Percentiles rank a stretch among this genome's conserved stretches.
These are phyloP conservation scores for Helicoverpa armigera DNA, from an alignment of 1,140 invertebrate genomes.

Conservation along the genomic window DNA sequence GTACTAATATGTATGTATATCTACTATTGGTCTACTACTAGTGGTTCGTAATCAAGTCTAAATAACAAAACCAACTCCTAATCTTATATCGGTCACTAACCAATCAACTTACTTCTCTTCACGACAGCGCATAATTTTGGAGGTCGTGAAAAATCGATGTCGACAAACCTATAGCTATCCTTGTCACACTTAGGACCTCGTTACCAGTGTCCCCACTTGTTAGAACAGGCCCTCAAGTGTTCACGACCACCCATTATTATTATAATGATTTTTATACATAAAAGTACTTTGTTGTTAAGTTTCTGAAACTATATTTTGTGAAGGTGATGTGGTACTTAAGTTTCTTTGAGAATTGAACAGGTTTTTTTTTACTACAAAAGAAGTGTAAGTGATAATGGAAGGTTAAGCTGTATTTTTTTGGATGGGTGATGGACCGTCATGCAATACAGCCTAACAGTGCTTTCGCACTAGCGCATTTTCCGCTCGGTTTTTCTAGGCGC, in stretches of 20 bases:
- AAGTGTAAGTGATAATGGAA: background rate
- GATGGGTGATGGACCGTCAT: too few relatives aligned
- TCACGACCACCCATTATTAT: slow-evolving; percentile 11
- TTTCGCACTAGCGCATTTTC: too few relatives aligned
- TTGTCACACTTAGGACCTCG: slow-evolving; percentile 5
- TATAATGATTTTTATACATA: slow-evolving; percentile 27
- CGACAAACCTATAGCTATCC: slow-evolving; percentile 14
- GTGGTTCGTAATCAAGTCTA: too few relatives aligned
- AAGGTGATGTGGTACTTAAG: background rate
- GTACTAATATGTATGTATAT: too few relatives aligned
- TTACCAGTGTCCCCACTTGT: slow-evolving; percentile 17
- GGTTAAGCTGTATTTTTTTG: too few relatives aligned
- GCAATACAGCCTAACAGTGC: too few relatives aligned
- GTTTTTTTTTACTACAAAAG: background rate
- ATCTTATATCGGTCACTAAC: background rate
- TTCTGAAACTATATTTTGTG: background rate
- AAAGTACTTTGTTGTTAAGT: background rate
- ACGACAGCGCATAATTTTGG: slow-evolving; percentile 26
- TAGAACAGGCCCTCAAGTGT: background rate
- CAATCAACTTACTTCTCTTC: background rate
- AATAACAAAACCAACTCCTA: background rate
- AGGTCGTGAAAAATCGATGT: slow-evolving; percentile 26
- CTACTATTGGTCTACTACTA: too few relatives aligned
- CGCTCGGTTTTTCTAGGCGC: too few relatives aligned
- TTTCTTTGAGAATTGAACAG: background rate